Percentiles rank a stretch among this genome's conserved stretches.
These are phyloP conservation scores for Popillia japonica DNA, from an alignment of 1,140 invertebrate genomes.

Conservation along the genomic window DNA sequence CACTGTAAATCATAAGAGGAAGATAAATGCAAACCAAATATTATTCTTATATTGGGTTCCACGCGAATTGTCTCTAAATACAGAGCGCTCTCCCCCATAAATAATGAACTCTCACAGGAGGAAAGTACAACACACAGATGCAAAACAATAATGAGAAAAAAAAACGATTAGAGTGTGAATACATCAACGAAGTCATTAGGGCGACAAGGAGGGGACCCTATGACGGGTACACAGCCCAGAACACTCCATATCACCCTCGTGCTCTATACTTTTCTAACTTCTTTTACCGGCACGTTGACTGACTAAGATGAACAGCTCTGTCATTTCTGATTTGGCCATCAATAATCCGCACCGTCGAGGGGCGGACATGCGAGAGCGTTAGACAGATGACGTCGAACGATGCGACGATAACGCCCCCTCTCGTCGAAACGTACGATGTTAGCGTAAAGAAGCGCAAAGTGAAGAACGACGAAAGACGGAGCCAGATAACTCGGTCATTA, in stretches of 20 bases:
- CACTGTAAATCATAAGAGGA: too few species aligned
- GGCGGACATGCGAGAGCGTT: constrained; percentile 48
- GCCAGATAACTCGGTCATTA: constrained; percentile 56
- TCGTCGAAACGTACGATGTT: background rate
- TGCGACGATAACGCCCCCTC: constrained; percentile 8
- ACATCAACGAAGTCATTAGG: constrained; percentile 49
- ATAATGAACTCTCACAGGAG: background rate
- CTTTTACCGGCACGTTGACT: constrained; percentile 45
- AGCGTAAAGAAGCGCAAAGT: background rate
- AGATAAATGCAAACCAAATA: too few species aligned
- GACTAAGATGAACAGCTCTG: constrained; percentile 57
- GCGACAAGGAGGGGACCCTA: background rate
- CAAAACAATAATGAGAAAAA: background rate
- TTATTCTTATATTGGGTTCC: background rate
- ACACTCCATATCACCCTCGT: background rate
- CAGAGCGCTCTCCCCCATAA: background rate
- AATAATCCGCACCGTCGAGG: constrained; percentile 52
- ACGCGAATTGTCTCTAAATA: background rate
- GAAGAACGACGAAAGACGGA: background rate
- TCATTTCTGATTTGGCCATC: constrained; percentile 58
- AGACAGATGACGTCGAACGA: constrained; percentile 13
- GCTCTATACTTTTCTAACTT: background rate
- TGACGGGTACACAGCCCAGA: background rate
- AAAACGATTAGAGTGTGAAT: constrained; percentile 35
- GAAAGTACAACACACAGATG: background rate